Evolutionary conservation across 1,140 invertebrate species (phyloP).

Genomic region (Drosophila auraria): DNA sequence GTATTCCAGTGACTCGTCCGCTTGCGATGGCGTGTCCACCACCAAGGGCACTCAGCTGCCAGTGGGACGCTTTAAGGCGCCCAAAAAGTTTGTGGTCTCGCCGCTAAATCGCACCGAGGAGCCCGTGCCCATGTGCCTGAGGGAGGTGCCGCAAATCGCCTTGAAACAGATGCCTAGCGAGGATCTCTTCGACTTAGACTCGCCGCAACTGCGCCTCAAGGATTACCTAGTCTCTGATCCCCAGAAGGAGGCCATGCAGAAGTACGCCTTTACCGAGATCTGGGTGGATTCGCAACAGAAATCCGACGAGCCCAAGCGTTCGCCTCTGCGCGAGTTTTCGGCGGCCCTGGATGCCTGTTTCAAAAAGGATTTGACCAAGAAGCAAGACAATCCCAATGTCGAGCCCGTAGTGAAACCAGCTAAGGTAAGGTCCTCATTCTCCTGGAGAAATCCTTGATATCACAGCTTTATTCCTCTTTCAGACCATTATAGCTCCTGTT

Average conservation of each 20-base stretch:
- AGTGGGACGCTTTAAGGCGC: slow-evolving; percentile 1
- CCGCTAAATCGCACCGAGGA: neutral
- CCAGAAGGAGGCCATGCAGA: slow-evolving; percentile 16
- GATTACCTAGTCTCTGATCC: neutral
- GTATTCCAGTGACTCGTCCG: slow-evolving; percentile 15
- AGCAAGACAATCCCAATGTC: neutral
- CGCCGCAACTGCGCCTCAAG: neutral
- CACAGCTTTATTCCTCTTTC: neutral
- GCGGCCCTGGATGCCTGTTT: slow-evolving; percentile 51
- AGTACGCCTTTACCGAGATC: slow-evolving; percentile 50
- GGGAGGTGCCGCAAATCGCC: slow-evolving; percentile 5
- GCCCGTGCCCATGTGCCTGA: neutral
- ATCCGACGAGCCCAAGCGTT: neutral
- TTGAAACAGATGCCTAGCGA: neutral
- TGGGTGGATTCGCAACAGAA: slow-evolving; percentile 52
- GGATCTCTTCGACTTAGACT: slow-evolving; percentile 32
- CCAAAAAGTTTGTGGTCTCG: slow-evolving; percentile 12
- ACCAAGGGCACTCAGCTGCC: neutral
- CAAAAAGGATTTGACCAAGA: neutral
- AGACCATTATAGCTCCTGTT: neutral
- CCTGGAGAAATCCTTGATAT: too few species aligned
- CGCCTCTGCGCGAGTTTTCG: slow-evolving; percentile 18
- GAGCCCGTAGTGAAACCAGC: neutral
- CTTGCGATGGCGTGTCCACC: slow-evolving; percentile 5
- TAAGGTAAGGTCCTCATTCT: neutral